Conservation (phyloP, 2,888 invertebrate genomes). For the Chrysopilus asiliformis region DNA sequence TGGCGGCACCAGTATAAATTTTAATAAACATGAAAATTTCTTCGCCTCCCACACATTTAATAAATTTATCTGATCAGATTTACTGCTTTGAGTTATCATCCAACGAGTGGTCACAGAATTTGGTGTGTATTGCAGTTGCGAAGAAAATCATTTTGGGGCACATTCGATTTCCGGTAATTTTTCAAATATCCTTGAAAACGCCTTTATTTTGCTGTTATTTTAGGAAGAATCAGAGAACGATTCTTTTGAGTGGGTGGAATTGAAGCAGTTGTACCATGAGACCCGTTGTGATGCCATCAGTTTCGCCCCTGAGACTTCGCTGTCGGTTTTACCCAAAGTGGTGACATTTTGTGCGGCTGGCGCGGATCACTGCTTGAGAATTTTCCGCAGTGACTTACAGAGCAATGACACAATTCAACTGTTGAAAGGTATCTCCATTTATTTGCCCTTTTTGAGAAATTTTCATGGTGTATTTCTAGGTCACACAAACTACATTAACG, state of each 20-base stretch:
- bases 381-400: slow-evolving; percentile 43
- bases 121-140: slow-evolving; percentile 45
- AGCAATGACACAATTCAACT: slow-evolving; percentile 32
- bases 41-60: slow-evolving; percentile 33
- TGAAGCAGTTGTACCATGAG: slow-evolving; percentile 43
- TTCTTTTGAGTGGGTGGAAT: too few species aligned
- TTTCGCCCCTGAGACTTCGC: too few species aligned
- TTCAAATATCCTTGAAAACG: slow-evolving; percentile 1
- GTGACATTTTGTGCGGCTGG: slow-evolving; percentile 38
- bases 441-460: too few species aligned
- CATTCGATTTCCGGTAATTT: slow-evolving; percentile 43
- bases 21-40: slow-evolving; percentile 24
- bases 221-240: too few species aligned
- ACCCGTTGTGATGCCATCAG: slow-evolving; percentile 42
- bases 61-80: slow-evolving; percentile 42
- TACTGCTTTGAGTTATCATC: slow-evolving; percentile 45
- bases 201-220: neutral
- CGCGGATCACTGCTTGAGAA: slow-evolving; percentile 41
- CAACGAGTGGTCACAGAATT: slow-evolving; percentile 50
- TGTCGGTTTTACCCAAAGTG: too few species aligned
- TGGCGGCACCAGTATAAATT: too few species aligned
- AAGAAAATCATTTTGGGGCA: slow-evolving; percentile 43
- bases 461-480: too few species aligned
- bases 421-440: too few species aligned
- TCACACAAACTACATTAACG: too few species aligned